A percentile compares a stretch with the other conserved stretches of the same genome.
phyloP scores from a whole-genome alignment of 2,797 vertebrate genomes.

The Coranthus polyacanthus region DNA sequence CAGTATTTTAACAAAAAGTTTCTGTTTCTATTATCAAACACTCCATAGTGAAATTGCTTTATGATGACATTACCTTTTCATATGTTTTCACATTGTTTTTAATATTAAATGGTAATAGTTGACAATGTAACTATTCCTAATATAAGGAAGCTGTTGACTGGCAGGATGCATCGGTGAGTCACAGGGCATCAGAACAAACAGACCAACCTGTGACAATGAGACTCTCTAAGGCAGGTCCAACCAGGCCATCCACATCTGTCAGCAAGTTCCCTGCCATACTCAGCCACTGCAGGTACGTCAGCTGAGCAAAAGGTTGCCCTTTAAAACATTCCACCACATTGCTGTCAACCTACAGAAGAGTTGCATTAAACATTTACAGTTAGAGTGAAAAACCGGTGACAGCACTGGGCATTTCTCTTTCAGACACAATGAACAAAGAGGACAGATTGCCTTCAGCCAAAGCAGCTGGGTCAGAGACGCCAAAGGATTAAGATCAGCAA shows the following conservation, averaged over 20 bases:
- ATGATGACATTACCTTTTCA: too few relatives aligned
- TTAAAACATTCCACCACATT: slow-evolving; percentile 83
- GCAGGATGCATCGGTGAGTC: not conserved
- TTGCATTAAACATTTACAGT: slow-evolving; percentile 7
- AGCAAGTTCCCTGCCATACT: slow-evolving; percentile 89
- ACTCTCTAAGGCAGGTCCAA: slow-evolving; percentile 84
- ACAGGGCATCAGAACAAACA: slow-evolving; percentile 1
- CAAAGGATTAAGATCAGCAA: slow-evolving; percentile 90
- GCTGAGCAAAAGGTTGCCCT: slow-evolving; percentile 83
- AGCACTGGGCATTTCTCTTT: not conserved
- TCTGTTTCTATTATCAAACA: not conserved
- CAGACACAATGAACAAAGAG: not conserved
- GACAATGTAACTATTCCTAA: too few relatives aligned
- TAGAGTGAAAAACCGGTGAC: not conserved
- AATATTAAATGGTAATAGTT: too few relatives aligned
- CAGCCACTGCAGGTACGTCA: slow-evolving; percentile 91
- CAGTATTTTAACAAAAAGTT: not conserved
- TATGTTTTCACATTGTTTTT: too few relatives aligned
- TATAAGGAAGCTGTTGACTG: too few relatives aligned
- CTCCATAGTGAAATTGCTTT: too few relatives aligned
- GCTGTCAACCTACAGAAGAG: slow-evolving; percentile 76
- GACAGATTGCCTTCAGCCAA: slow-evolving; percentile 88
- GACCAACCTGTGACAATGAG: slow-evolving; percentile 90
- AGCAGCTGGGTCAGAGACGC: slow-evolving; percentile 89
- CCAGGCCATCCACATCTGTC: slow-evolving; percentile 83